Conservation (phyloP, 2,797 vertebrate genomes). For the Bradypodion ventrale region DNA sequence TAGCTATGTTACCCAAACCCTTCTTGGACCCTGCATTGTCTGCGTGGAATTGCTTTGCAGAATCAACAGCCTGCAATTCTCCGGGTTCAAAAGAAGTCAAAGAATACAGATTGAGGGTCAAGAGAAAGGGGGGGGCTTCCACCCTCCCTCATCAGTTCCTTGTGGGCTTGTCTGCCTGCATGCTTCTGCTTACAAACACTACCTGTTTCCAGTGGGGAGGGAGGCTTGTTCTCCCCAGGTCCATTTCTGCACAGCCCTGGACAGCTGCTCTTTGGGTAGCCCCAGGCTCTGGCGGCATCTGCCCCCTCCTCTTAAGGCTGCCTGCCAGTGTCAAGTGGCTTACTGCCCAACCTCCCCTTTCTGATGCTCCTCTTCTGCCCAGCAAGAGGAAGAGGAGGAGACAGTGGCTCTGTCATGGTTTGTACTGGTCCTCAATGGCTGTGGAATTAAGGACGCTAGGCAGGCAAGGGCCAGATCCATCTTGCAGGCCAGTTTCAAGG, state of each 20-base stretch:
- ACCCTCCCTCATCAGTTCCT: too few species aligned
- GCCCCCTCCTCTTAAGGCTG: too few species aligned
- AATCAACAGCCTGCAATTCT: accelerated
- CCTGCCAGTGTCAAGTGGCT: too few species aligned
- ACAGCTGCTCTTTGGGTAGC: background rate
- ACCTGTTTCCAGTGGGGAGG: too few species aligned
- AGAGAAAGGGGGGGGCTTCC: background rate
- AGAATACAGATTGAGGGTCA: background rate
- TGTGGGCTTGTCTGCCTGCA: too few species aligned
- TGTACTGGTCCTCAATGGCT: too few species aligned
- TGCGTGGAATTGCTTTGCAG: background rate
- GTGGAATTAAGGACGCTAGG: slow-evolving; percentile 44
- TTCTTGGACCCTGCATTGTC: background rate
- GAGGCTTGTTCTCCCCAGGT: background rate
- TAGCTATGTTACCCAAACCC: too few species aligned
- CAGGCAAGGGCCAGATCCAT: too few species aligned
- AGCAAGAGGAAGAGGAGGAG: slow-evolving; percentile 68
- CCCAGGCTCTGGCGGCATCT: too few species aligned
- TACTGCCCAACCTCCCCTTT: too few species aligned
- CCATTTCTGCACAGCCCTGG: background rate
- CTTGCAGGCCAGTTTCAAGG: background rate
- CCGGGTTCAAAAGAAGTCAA: background rate
- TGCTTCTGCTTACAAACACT: too few species aligned
- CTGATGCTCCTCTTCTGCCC: background rate
- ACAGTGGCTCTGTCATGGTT: too few species aligned